These are phyloP conservation scores for Myotis vivesi DNA, from an alignment of 2,797 vertebrate genomes.

Conservation along the genomic window DNA sequence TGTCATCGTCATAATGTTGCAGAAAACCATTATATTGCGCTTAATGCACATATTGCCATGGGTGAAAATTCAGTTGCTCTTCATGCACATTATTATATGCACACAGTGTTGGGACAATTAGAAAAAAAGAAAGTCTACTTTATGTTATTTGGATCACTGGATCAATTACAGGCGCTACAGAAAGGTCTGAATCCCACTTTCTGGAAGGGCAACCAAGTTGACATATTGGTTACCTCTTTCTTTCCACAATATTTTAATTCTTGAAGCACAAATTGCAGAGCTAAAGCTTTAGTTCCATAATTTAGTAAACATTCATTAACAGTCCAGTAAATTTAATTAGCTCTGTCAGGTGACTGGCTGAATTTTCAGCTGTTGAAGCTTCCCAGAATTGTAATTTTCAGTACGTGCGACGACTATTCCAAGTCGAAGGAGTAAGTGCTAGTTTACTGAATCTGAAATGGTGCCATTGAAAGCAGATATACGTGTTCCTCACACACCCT, in stretches of 20 bases:
- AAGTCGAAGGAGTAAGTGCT: neutral
- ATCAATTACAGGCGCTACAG: neutral
- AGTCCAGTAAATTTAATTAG: slow-evolving; percentile 21
- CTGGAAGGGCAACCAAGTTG: neutral
- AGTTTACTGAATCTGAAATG: slow-evolving; percentile 19
- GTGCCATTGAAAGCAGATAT: neutral
- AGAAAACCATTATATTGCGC: neutral
- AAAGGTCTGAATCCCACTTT: neutral
- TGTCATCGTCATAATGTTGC: neutral
- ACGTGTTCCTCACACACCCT: slow-evolving; percentile 7
- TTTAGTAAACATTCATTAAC: slow-evolving; percentile 45
- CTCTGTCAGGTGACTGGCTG: slow-evolving; percentile 62
- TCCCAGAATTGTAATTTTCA: slow-evolving; percentile 50
- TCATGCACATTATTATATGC: neutral
- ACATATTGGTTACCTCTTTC: neutral
- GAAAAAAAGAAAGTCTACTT: neutral
- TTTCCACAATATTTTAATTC: neutral
- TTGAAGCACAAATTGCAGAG: neutral
- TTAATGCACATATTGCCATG: neutral
- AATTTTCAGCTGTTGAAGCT: slow-evolving; percentile 31
- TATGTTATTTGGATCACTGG: neutral
- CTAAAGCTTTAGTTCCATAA: neutral
- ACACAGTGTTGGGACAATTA: neutral
- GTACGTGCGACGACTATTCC: neutral
- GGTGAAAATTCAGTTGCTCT: neutral